Evolutionary conservation across 1,140 invertebrate genomes (phyloP).

Genomic region (Microplitis demolitor): DNA sequence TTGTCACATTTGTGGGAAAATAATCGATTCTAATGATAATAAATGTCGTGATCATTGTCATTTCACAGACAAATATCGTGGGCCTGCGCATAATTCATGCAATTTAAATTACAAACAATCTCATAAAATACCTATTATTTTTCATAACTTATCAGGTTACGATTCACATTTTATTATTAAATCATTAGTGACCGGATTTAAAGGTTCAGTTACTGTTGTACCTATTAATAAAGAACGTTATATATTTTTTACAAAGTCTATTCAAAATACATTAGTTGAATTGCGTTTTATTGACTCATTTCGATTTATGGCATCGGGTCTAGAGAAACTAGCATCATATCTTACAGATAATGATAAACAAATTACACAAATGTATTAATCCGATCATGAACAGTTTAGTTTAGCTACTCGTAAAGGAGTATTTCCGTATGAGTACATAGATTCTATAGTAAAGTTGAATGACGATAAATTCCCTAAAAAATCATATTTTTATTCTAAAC

Average conservation of each 20-base stretch:
- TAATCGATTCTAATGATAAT: no score
- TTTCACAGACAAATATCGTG: no score
- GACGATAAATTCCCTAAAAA: constrained; percentile 39
- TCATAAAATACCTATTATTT: no score
- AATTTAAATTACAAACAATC: no score
- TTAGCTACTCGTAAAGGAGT: constrained; percentile 27
- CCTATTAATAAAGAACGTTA: constrained; percentile 39
- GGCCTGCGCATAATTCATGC: no score
- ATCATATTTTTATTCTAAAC: constrained; percentile 45
- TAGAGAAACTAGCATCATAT: constrained; percentile 36
- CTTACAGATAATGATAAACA: constrained; percentile 24
- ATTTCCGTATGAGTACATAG: constrained; percentile 46
- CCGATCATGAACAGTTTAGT: constrained; percentile 18
- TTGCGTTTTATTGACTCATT: constrained; percentile 41
- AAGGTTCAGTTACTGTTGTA: constrained; percentile 26
- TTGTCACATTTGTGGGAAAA: no score
- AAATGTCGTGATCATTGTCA: no score
- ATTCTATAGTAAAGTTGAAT: constrained; percentile 39
- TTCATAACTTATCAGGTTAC: no score
- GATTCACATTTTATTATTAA: no score
- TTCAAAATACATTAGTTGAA: constrained; percentile 25
- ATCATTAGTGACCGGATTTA: background rate
- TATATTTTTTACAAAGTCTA: constrained; percentile 35
- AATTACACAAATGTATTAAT: constrained; percentile 21
- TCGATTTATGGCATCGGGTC: constrained; percentile 31